These are phyloP conservation scores for Drosophila kokeensis DNA, from an alignment of 2,888 invertebrate genomes.

Conservation along the genomic window DNA sequence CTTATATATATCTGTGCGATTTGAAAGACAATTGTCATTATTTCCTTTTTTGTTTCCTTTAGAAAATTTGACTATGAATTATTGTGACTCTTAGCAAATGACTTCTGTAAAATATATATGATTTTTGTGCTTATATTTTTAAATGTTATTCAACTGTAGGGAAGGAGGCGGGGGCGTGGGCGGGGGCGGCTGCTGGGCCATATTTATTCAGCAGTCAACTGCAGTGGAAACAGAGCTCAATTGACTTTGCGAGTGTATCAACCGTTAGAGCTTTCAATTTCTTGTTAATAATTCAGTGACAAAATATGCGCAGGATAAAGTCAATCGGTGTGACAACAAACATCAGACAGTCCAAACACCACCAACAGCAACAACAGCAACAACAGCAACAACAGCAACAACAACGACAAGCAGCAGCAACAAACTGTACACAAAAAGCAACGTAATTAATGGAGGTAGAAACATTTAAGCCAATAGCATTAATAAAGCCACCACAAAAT, in stretches of 20 bases:
- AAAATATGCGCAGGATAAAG: conserved; percentile 77
- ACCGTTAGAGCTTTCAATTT: conserved; percentile 47
- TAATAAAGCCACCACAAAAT: conserved; percentile 85
- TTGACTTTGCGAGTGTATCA: conserved; percentile 44
- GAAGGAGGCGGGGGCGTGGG: neutral
- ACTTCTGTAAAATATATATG: neutral
- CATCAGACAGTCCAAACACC: conserved; percentile 52
- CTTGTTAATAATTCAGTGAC: conserved; percentile 75
- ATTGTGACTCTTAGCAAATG: neutral
- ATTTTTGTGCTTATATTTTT: neutral
- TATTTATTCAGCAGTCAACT: neutral
- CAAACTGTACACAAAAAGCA: conserved; percentile 78
- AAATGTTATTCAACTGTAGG: neutral
- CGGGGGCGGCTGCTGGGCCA: neutral
- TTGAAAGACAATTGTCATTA: neutral
- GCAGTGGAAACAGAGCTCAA: conserved; percentile 14
- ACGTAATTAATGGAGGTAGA: conserved; percentile 84
- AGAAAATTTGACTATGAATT: neutral
- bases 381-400: conserved; percentile 32
- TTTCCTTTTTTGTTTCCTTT: neutral
- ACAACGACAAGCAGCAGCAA: conserved; percentile 23
- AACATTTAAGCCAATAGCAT: conserved; percentile 85
- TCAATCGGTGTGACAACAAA: conserved; percentile 75
- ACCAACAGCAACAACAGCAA: conserved; percentile 31
- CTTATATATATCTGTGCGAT: neutral